Percentiles rank a stretch among this genome's conserved stretches.
These are phyloP conservation scores for Seriola aureovittata DNA, from an alignment of 2,113 vertebrate species.

Conservation along the genomic window DNA sequence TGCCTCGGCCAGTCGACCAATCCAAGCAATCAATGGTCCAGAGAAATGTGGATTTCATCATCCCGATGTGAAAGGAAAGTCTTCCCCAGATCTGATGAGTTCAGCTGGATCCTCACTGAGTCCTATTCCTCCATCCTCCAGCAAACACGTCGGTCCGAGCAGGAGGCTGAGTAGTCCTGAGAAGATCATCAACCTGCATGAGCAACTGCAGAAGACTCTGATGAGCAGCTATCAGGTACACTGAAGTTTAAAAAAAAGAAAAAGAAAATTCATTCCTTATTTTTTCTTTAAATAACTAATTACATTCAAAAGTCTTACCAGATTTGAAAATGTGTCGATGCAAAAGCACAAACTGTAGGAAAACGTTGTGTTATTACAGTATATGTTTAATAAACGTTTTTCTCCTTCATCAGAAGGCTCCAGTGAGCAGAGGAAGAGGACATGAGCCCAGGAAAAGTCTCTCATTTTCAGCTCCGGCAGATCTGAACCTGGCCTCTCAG, in stretches of 20 bases:
- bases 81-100: conserved; percentile 22
- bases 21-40: conserved; percentile 8
- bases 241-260: neutral
- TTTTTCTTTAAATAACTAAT: neutral
- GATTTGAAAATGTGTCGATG: fast-evolving
- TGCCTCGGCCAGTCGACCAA: conserved; percentile 33
- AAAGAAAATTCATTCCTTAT: neutral
- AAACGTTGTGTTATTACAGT: neutral
- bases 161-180: conserved; percentile 72
- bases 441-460: conserved; percentile 51
- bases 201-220: conserved; percentile 77
- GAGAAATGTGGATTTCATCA: conserved; percentile 12
- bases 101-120: neutral
- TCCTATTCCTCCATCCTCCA: neutral
- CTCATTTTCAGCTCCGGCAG: conserved; percentile 37
- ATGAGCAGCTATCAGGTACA: conserved; percentile 74
- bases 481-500: conserved; percentile 24
- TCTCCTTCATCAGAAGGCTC: conserved; percentile 48
- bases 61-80: conserved; percentile 11
- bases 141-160: fast-evolving
- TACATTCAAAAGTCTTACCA: neutral
- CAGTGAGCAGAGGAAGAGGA: conserved; percentile 56
- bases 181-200: conserved; percentile 78
- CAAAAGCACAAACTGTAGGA: neutral
- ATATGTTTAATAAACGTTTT: conserved; percentile 11